Evolutionary conservation across 1,140 invertebrate genomes (phyloP).

Genomic region (Papilio machaon): DNA sequence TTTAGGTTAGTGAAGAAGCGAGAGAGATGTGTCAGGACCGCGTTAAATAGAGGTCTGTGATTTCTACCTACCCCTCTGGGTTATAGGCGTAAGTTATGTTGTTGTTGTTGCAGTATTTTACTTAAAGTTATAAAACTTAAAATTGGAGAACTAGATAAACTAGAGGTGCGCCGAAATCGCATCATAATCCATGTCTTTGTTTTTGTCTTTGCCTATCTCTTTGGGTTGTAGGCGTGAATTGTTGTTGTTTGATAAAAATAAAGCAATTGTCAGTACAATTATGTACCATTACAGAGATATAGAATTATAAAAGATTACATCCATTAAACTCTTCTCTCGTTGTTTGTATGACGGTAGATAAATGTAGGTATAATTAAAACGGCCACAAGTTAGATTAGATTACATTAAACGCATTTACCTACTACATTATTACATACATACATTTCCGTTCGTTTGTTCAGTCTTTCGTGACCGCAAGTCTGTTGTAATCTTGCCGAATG

Average conservation of each 20-base stretch:
- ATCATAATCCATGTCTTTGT: no score
- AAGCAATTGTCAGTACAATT: background rate
- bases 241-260: background rate
- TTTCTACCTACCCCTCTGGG: no score
- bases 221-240: no score
- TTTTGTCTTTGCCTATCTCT: no score
- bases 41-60: no score
- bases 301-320: slow-evolving; percentile 16
- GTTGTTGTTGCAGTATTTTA: no score
- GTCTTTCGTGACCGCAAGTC: slow-evolving; percentile 38
- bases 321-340: background rate
- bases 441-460: slow-evolving; percentile 44
- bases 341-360: background rate
- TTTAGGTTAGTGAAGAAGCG: no score
- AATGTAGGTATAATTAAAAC: slow-evolving; percentile 14
- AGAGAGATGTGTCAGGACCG: no score
- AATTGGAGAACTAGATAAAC: no score
- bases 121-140: no score
- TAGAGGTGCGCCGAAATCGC: no score
- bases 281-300: background rate
- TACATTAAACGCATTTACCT: slow-evolving; percentile 21
- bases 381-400: slow-evolving; percentile 2
- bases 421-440: slow-evolving; percentile 34
- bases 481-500: slow-evolving; percentile 33
- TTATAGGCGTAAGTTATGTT: no score